Evolutionary conservation across 2,113 vertebrate species (phyloP), one percentile per base, ranked within the genome.

Genomic region (Muntiacus reevesi): DNA sequence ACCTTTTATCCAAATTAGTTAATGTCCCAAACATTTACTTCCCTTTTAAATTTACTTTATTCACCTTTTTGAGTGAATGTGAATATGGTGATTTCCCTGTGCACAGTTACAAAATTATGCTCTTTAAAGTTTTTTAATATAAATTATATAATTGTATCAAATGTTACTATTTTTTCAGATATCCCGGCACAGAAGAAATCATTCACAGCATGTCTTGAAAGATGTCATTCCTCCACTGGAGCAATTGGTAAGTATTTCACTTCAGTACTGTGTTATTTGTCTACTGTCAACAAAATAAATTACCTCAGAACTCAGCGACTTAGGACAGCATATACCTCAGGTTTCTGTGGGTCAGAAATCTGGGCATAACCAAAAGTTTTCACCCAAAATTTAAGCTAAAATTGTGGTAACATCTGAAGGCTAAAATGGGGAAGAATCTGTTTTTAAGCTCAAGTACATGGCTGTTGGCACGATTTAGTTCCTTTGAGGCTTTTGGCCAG

Each of bases 121-220:
- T 57, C 11, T 93, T 74, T 93, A 36, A 28, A 89, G 5, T 1
- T 52, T 82, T 47, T 27, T 55, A 40, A 81, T 21, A 64, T 85
- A 94, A 43, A 64, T 30, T 79, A 43, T 33, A 8, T 84, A 87
- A 84, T 64, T 17, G 2, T 76, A 82, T 96, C 33, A 88, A 95
- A 94, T 76, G 23, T 92, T 5, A 96, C 93, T 98, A 7, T 94
- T 94, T 97, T 98, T 97, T 14, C 71, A 99, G 99, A 98, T 99
- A 97, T 99, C 98, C 87, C 99, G 99, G 10, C 99, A 99, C 89
- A 99, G 99, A 98, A 99, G 99, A 94, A 99, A 99, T 98, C 99
- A 99, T 97, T 99, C 99, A 74, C 99, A 99, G n/a, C 99, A 99
- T 93, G 98, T 98, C 84, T 83, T 99, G 87, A 97, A 98, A 50